Percentiles rank a stretch among this genome's conserved stretches.
These are phyloP conservation scores for Pseudococcus longispinus DNA, from an alignment of 2,888 invertebrate genomes.

Conservation along the genomic window DNA sequence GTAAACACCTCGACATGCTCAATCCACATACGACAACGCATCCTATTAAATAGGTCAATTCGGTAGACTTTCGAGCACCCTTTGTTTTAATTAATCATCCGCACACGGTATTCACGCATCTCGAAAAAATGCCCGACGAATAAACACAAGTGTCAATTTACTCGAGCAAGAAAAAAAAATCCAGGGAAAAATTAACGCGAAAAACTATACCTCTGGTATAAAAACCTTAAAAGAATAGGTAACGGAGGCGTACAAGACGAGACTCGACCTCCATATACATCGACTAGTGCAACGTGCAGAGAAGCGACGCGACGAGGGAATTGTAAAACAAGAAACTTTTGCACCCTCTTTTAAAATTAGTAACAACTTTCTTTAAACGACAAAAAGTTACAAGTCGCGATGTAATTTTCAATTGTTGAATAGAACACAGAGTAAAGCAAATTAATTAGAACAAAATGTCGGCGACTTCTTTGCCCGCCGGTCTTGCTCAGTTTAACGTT, in stretches of 20 bases:
- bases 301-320: background rate
- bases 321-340: background rate
- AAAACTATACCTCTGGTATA: background rate
- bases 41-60: background rate
- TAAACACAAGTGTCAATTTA: background rate
- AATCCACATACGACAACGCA: background rate
- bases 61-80: background rate
- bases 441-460: constrained; percentile 22
- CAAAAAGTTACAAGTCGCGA: constrained; percentile 12
- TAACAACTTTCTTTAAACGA: constrained; percentile 16
- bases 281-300: background rate
- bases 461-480: background rate
- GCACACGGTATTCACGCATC: background rate
- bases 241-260: background rate
- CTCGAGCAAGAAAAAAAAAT: background rate
- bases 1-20: too few relatives aligned
- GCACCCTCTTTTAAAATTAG: background rate
- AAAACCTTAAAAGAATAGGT: background rate
- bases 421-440: constrained; percentile 16
- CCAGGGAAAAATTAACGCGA: background rate
- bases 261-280: background rate
- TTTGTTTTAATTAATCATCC: background rate
- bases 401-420: constrained; percentile 26
- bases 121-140: background rate
- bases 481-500: background rate